phyloP scores from a whole-genome alignment of 2,113 vertebrate species.

The Cinclus cinclus region DNA sequence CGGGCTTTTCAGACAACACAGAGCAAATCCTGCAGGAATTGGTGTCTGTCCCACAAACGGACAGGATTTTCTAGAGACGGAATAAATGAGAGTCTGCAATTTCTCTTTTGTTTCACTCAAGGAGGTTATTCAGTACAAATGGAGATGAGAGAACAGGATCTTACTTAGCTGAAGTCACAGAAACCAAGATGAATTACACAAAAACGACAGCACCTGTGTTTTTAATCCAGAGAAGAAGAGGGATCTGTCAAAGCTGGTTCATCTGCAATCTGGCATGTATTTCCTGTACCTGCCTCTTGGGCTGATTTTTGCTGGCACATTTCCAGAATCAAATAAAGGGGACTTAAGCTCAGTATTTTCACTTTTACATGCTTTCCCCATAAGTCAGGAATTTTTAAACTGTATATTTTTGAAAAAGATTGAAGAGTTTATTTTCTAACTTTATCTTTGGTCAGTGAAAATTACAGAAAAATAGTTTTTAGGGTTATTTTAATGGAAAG shows the following conservation, averaged over 20 bases:
- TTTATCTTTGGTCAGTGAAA: background rate
- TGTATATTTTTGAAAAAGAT: background rate
- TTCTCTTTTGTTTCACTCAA: background rate
- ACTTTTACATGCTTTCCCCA: background rate
- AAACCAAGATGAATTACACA: background rate
- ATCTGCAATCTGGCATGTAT: slow-evolving; percentile 7
- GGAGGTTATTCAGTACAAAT: background rate
- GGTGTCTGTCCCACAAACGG: background rate
- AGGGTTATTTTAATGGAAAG: background rate
- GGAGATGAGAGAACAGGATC: background rate
- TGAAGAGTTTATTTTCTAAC: background rate
- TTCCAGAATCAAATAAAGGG: background rate
- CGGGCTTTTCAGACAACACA: background rate
- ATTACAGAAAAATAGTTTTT: background rate
- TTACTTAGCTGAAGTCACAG: background rate
- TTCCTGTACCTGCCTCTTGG: background rate
- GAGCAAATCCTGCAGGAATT: slow-evolving; percentile 2
- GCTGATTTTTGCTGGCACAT: background rate
- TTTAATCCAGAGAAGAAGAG: slow-evolving; percentile 16
- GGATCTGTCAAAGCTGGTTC: background rate
- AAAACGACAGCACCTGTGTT: slow-evolving; percentile 39
- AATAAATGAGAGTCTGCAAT: background rate
- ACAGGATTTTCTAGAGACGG: background rate
- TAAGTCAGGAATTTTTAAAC: background rate
- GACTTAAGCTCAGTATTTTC: background rate